Evolutionary conservation across 2,888 invertebrate genomes (phyloP).

Genomic region (Noctua pronuba): DNA sequence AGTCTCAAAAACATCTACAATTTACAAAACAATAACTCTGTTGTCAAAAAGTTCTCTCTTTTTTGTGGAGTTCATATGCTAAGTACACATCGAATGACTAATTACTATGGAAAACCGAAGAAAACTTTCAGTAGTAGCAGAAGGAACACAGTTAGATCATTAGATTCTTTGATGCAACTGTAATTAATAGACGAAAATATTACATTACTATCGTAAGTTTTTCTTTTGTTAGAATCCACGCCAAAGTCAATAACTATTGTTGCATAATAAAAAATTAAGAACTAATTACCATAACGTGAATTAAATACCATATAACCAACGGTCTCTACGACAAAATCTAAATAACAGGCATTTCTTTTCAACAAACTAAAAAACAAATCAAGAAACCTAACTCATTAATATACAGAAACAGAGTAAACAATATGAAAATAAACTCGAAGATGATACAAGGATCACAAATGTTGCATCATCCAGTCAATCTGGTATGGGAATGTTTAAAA

Average conservation of each 20-base stretch:
- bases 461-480: slow-evolving; percentile 83
- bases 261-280: slow-evolving; percentile 7
- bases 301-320: background rate
- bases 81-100: background rate
- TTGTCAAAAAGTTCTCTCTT: background rate
- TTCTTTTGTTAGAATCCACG: background rate
- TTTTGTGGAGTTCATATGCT: background rate
- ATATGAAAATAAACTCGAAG: slow-evolving; percentile 64
- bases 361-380: background rate
- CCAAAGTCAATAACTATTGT: background rate
- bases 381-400: slow-evolving; percentile 30
- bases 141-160: background rate
- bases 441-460: slow-evolving; percentile 75
- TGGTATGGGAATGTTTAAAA: slow-evolving; percentile 52
- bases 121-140: background rate
- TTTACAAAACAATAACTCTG: no score
- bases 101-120: background rate
- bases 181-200: background rate
- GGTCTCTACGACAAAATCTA: background rate
- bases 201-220: background rate
- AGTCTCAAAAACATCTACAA: background rate
- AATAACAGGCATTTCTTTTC: slow-evolving; percentile 11
- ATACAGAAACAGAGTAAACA: slow-evolving; percentile 69
- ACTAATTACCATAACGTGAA: slow-evolving; percentile 30
- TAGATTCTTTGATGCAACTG: background rate